Conservation (phyloP, 2,797 vertebrate species). For the Pangasius sanitwongsei region DNA sequence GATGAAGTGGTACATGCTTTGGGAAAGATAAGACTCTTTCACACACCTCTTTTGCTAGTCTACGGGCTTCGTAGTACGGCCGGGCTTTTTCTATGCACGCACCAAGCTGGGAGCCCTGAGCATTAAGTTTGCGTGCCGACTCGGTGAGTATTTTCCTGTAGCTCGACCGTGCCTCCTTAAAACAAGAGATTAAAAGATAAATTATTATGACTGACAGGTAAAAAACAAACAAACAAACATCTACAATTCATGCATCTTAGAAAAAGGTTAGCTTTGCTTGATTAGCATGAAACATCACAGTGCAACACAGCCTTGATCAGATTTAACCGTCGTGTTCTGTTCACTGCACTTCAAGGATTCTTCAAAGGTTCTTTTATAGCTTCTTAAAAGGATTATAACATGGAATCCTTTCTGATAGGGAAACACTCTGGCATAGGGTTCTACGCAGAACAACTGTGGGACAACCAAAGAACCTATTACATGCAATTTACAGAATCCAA, state of each 20-base stretch:
- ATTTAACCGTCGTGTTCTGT: neutral
- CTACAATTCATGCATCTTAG: neutral
- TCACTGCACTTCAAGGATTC: too few species aligned
- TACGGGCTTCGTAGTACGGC: constrained; percentile 89
- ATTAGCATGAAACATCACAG: neutral
- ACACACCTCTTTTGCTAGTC: constrained; percentile 87
- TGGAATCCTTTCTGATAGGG: neutral
- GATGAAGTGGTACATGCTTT: neutral
- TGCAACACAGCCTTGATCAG: neutral
- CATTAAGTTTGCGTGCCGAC: constrained; percentile 86
- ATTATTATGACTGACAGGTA: neutral
- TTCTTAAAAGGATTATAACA: neutral
- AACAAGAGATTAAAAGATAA: constrained; percentile 16
- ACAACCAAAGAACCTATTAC: neutral
- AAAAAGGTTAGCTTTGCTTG: neutral
- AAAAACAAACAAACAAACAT: neutral
- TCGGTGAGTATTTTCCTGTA: constrained; percentile 89
- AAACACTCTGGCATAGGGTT: neutral
- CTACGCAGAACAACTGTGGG: neutral
- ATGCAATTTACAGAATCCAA: neutral
- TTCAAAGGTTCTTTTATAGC: neutral
- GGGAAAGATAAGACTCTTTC: neutral
- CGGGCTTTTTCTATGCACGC: constrained; percentile 88
- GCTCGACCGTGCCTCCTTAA: constrained; percentile 86
- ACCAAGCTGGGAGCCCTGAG: constrained; percentile 85